Conservation (phyloP, 2,888 invertebrate genomes). For the Leucoma salicis region DNA sequence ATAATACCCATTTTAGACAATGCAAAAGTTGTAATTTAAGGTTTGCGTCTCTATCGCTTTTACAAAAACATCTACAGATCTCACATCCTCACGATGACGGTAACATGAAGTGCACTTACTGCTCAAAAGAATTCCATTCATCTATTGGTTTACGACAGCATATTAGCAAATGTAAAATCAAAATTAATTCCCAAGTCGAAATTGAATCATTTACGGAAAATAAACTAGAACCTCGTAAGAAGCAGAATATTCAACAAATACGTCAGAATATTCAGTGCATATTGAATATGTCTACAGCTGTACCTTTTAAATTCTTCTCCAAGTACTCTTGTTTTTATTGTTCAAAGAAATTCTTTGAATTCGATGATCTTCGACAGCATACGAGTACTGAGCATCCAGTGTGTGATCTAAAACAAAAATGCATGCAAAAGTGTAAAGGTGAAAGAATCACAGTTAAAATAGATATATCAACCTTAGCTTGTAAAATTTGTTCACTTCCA, state of each 20-base stretch:
- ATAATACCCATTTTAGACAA: constrained; percentile 52
- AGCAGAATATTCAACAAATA: constrained; percentile 56
- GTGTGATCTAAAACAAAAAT: constrained; percentile 62
- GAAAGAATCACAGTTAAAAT: constrained; percentile 63
- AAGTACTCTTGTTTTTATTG: constrained; percentile 70
- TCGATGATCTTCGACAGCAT: constrained; percentile 61
- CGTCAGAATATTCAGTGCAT: constrained; percentile 65
- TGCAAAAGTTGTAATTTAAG: constrained; percentile 54
- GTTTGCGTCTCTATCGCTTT: constrained; percentile 46
- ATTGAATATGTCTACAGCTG: constrained; percentile 68
- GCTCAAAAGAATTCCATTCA: constrained; percentile 56
- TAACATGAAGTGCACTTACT: constrained; percentile 55
- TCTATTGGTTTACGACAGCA: constrained; percentile 57
- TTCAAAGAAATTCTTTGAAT: constrained; percentile 58
- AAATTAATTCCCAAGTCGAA: constrained; percentile 33
- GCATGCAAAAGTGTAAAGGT: constrained; percentile 66
- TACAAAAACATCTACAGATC: constrained; percentile 52
- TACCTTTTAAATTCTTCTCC: constrained; percentile 68
- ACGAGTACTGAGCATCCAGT: constrained; percentile 56
- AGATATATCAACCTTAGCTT: constrained; percentile 55
- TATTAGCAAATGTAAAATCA: constrained; percentile 55
- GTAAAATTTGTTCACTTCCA: constrained; percentile 53
- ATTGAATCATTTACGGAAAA: constrained; percentile 26
- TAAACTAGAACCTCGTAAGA: constrained; percentile 42
- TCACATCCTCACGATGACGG: constrained; percentile 52